These are phyloP conservation scores for Beroe ovata DNA, from an alignment of 37 sponge, comb jelly and placozoan species.

Conservation along the genomic window DNA sequence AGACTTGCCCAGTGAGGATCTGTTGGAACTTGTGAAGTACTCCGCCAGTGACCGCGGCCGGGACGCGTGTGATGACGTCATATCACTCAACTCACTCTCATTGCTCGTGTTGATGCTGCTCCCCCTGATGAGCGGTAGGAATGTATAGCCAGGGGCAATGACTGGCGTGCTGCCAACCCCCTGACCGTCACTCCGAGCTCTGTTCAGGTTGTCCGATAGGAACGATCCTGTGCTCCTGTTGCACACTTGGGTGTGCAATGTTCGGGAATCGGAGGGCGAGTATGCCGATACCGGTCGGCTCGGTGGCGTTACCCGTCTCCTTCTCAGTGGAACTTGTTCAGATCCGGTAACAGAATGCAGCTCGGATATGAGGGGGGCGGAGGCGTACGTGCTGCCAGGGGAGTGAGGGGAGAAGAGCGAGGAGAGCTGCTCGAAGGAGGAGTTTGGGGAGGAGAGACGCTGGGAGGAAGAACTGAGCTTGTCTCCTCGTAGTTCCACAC, in stretches of 20 bases:
- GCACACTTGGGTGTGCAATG: neutral
- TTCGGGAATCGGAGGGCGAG: neutral
- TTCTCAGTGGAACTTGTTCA: neutral
- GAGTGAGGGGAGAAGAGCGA: neutral
- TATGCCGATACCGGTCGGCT: neutral
- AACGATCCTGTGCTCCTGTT: neutral
- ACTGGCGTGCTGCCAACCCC: neutral
- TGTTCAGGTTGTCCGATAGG: neutral
- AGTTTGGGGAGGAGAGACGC: neutral
- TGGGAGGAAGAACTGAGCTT: constrained; percentile 11
- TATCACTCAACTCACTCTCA: neutral
- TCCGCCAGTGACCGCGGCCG: neutral
- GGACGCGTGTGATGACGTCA: neutral
- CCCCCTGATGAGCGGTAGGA: neutral
- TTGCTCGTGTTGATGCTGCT: neutral
- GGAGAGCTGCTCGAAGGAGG: constrained; percentile 18
- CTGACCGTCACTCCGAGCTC: neutral
- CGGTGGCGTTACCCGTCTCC: neutral
- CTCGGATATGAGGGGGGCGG: neutral
- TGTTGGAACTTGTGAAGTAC: neutral
- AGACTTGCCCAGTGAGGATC: neutral
- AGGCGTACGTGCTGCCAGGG: neutral
- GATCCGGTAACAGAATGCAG: neutral
- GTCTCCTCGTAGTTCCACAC: neutral
- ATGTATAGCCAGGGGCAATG: neutral